Evolutionary conservation across 2,113 vertebrate genomes (phyloP).

Genomic region (Nothobranchius furzeri): DNA sequence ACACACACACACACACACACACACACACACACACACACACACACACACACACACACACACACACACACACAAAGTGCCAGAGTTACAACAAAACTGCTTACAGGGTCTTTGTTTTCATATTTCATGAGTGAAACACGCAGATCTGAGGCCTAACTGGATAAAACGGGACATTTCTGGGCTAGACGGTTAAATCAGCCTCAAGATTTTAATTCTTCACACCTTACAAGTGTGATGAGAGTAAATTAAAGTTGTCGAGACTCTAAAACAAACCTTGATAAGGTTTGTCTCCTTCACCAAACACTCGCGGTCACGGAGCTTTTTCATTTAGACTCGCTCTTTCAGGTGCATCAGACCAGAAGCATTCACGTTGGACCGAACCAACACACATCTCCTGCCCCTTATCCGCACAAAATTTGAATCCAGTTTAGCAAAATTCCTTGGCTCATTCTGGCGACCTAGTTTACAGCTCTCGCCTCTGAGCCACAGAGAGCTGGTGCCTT

Average conservation of each 20-base stretch:
- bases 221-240: too few species aligned
- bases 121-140: conserved; percentile 50
- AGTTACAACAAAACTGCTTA: conserved; percentile 24
- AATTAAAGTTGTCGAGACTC: too few species aligned
- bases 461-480: conserved; percentile 64
- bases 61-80: conserved; percentile 1
- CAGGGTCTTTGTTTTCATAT: conserved; percentile 49
- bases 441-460: conserved; percentile 70
- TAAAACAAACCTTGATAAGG: too few species aligned
- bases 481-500: conserved; percentile 65
- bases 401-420: conserved; percentile 46
- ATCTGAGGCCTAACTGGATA: conserved; percentile 25
- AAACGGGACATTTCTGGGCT: not conserved
- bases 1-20: not conserved
- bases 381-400: conserved; percentile 34
- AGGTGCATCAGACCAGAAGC: conserved; percentile 31
- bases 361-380: conserved; percentile 11
- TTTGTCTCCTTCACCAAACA: too few species aligned
- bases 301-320: not conserved
- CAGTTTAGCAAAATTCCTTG: conserved; percentile 60
- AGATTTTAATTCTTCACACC: too few species aligned
- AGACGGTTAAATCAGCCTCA: too few species aligned
- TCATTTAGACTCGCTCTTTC: conserved; percentile 8
- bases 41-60: not conserved
- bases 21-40: too few species aligned